Percentiles rank a stretch among this genome's conserved stretches.
Evolutionary conservation across 2,888 invertebrate genomes (phyloP).

Genomic region (Pseudococcus jackbeardsleyi): DNA sequence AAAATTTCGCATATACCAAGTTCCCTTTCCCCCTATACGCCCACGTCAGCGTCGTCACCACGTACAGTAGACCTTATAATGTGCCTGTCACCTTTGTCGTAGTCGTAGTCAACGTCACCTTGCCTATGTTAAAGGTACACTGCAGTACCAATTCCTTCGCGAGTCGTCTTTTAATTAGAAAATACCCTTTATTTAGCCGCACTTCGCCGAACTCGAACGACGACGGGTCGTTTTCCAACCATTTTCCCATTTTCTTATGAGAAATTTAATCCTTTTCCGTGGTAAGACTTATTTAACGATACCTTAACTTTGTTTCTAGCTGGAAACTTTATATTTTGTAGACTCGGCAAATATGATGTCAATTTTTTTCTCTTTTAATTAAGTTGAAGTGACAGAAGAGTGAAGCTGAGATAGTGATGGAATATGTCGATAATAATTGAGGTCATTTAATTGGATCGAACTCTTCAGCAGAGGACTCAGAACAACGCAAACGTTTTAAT

Average conservation of each 20-base stretch:
- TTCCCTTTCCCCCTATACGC: neutral
- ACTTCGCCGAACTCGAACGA: too few species aligned
- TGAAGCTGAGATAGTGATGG: too few species aligned
- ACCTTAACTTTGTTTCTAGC: neutral
- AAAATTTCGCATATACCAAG: neutral
- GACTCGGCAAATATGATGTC: neutral
- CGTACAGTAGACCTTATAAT: neutral
- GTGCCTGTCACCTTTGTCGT: neutral
- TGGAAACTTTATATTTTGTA: neutral
- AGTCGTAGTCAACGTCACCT: neutral
- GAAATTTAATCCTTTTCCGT: conserved; percentile 3
- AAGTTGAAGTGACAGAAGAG: too few species aligned
- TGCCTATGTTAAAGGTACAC: neutral
- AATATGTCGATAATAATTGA: too few species aligned
- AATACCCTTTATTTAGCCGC: neutral
- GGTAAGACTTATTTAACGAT: conserved; percentile 10
- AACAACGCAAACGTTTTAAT: too few species aligned
- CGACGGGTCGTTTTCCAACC: neutral
- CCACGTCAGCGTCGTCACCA: neutral
- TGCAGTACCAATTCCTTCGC: neutral
- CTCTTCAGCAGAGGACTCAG: too few species aligned
- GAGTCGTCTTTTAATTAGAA: conserved; percentile 1
- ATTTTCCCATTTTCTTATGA: neutral
- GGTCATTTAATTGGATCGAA: too few species aligned
- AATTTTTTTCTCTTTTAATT: neutral